Percentiles rank a stretch among this genome's conserved stretches.
phyloP scores from a whole-genome alignment of 2,888 invertebrate species.

The Xestia rhomboidea region DNA sequence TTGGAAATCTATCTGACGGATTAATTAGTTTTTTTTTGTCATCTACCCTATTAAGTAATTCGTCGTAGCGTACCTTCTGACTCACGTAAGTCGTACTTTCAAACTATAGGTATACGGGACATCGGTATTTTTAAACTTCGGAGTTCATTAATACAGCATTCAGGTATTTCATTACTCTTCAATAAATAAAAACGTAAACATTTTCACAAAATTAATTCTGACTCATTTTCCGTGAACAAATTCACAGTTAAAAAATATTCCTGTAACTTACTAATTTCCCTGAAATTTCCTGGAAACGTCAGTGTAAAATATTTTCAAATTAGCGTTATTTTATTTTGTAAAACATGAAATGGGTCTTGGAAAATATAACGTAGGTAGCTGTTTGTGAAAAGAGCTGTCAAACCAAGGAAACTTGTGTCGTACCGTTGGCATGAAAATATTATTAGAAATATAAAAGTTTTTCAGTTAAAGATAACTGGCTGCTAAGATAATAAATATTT shows the following conservation, averaged over 20 bases:
- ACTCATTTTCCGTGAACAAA: neutral
- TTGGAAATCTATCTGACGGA: too few species aligned
- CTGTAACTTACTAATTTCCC: neutral
- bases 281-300: neutral
- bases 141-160: too few species aligned
- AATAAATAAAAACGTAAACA: neutral
- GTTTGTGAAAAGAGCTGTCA: constrained; percentile 38
- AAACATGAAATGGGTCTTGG: constrained; percentile 16
- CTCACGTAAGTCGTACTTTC: too few species aligned
- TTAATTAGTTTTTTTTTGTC: too few species aligned
- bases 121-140: too few species aligned
- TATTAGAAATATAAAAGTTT: constrained; percentile 12
- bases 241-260: neutral
- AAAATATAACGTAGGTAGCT: constrained; percentile 15
- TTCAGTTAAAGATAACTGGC: constrained; percentile 13
- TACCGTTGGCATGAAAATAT: constrained; percentile 19
- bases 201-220: neutral
- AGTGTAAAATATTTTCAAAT: neutral
- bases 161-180: neutral
- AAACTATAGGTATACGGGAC: too few species aligned
- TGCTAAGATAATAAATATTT: constrained; percentile 6
- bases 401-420: constrained; percentile 12
- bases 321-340: constrained; percentile 16
- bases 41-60: too few species aligned
- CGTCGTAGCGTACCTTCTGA: too few species aligned